Evolutionary conservation across 2,113 vertebrate genomes (phyloP).

Genomic region (Lophura nycthemera): DNA sequence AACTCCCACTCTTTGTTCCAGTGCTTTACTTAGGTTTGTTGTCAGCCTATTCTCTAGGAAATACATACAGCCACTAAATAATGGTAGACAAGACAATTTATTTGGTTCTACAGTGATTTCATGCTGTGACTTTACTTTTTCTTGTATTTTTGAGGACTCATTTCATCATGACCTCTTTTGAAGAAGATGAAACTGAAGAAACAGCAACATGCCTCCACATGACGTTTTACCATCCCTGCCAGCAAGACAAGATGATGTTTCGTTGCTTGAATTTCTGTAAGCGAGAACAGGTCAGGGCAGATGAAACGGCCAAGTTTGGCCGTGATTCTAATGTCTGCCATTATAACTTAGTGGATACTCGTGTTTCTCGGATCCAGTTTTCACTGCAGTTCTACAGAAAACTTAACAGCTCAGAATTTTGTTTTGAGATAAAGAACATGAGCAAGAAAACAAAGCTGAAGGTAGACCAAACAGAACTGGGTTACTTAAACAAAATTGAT

Average conservation of each 20-base stretch:
- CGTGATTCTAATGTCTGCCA: slow-evolving; percentile 81
- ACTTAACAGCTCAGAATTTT: slow-evolving; percentile 66
- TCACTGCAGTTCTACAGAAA: slow-evolving; percentile 82
- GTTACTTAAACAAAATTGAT: slow-evolving; percentile 84
- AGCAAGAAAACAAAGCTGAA: slow-evolving; percentile 83
- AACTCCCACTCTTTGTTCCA: background rate
- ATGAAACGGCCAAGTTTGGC: slow-evolving; percentile 83
- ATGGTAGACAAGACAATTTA: accelerated
- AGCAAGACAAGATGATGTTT: slow-evolving; percentile 75
- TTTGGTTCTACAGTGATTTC: background rate
- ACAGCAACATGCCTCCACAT: slow-evolving; percentile 83
- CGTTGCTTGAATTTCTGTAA: slow-evolving; percentile 66
- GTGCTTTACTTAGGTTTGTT: background rate
- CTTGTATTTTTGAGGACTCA: background rate
- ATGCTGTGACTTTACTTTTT: background rate
- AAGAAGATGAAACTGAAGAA: slow-evolving; percentile 86
- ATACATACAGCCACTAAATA: accelerated
- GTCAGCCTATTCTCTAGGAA: accelerated
- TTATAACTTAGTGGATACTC: slow-evolving; percentile 79
- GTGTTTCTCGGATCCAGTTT: slow-evolving; percentile 89
- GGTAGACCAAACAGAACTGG: slow-evolving; percentile 78
- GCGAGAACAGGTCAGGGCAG: slow-evolving; percentile 69
- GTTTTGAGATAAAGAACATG: slow-evolving; percentile 91
- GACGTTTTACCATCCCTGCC: slow-evolving; percentile 86
- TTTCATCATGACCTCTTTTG: slow-evolving; percentile 64